Evolutionary conservation across 2,797 vertebrate genomes (phyloP).

Genomic region (Hydrolagus colliei): DNA sequence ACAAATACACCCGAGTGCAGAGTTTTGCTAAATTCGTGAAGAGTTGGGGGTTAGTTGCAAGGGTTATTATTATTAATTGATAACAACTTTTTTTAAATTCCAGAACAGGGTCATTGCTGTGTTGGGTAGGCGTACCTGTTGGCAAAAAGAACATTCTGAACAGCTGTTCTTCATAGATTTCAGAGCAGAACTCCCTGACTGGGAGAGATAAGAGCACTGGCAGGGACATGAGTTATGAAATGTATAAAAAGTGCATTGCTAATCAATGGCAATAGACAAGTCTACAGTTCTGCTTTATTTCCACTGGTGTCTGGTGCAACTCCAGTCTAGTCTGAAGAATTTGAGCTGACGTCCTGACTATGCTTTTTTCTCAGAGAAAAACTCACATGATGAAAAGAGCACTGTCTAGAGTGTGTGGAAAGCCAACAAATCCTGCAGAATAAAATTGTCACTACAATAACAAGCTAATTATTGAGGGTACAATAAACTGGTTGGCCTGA

Average conservation of each 20-base stretch:
- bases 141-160: neutral
- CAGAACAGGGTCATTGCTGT: neutral
- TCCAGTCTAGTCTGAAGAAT: neutral
- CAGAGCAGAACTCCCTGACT: neutral
- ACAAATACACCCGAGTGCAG: neutral
- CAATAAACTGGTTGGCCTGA: neutral
- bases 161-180: constrained; percentile 5
- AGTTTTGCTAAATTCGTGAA: neutral
- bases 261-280: neutral
- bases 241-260: neutral
- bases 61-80: neutral
- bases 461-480: neutral
- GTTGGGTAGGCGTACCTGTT: neutral
- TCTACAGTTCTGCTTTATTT: neutral
- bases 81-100: neutral
- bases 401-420: neutral
- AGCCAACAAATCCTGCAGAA: neutral
- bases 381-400: neutral
- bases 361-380: neutral
- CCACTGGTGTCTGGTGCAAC: neutral
- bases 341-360: neutral
- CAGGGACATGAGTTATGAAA: neutral
- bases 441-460: neutral
- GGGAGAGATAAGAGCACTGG: neutral
- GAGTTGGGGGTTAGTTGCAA: neutral